Evolutionary conservation across 2,113 vertebrate species (phyloP).

Genomic region (Prionailurus bengalensis): DNA sequence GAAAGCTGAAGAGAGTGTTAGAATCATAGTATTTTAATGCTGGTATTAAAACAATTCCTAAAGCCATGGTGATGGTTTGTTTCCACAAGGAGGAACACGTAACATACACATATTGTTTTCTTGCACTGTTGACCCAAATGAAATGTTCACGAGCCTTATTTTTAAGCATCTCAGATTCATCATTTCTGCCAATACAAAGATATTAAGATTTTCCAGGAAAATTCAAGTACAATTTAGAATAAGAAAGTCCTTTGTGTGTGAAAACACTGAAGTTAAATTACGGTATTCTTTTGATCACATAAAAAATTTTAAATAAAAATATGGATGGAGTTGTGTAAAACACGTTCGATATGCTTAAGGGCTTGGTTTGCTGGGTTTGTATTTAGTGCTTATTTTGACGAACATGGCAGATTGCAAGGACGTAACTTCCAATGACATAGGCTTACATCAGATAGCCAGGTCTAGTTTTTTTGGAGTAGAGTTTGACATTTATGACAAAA

Average conservation of each 20-base stretch:
- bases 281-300: slow-evolving; percentile 47
- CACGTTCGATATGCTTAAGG: slow-evolving; percentile 66
- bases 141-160: not conserved
- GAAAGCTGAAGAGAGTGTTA: not conserved
- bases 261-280: slow-evolving; percentile 63
- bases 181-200: slow-evolving; percentile 15
- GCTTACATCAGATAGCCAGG: not conserved
- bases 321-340: slow-evolving; percentile 43
- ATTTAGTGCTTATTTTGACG: not conserved
- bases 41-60: not conserved
- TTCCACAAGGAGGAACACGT: not conserved
- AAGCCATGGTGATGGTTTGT: not conserved
- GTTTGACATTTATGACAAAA: slow-evolving; percentile 8
- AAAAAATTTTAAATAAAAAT: slow-evolving; percentile 60
- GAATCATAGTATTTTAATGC: not conserved
- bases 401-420: not conserved
- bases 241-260: slow-evolving; percentile 67
- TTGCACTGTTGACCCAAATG: not conserved
- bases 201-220: slow-evolving; percentile 40
- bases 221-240: slow-evolving; percentile 64
- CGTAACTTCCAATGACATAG: not conserved
- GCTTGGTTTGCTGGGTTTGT: slow-evolving; percentile 61
- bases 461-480: not conserved
- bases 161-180: not conserved
- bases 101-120: not conserved